Evolutionary conservation across 2,797 vertebrate species (phyloP), one percentile per base, ranked within the genome.

Genomic region (Pseudocheirus occidentalis): DNA sequence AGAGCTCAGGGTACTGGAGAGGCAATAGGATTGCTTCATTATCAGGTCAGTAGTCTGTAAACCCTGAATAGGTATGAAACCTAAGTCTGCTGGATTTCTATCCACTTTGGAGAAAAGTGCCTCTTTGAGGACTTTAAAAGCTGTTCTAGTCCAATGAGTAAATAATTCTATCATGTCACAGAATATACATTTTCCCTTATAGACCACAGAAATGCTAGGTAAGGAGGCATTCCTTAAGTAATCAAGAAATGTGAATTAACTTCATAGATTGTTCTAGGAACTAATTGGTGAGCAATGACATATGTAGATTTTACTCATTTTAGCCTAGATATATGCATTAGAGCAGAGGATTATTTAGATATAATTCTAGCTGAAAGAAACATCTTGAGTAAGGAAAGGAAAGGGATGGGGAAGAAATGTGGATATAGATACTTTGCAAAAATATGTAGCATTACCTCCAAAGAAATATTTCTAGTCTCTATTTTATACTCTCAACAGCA

Each of bases 251-350:
- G 90, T 24, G 52, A 53, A 66, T 95, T 97, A 92, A 95, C 29
- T 52, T 93, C 92, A 58, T 55, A 90, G 29, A 66, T 57, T 90
- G 6, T 53, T 55, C 90, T 58, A 66, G 53, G 59, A 94, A 12
- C 91, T 96, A 95, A 59, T 55, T 95, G 95, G 92, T 97, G 97
- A 97, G 92, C 95, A 96, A 95, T 53, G 21, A 95, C 31, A 62
- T 4, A 93, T 91, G 59, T 90, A 62, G 54, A 90, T 90, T 94
- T 93, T 59, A n/a, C 73, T 46, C 87, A 24, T 5, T 28, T 91
- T 81, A 92, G 54, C 27, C 50, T 90, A 11, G 91, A 31, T 66
- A 6, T 90, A 34, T 73, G 18, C 59, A 55, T 90, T 89, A 73
- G 54, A 95, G 91, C 90, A 53, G 16, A 40, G 10, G 13, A 91